Evolutionary conservation across 53 echinoderm and acorn worm genomes (phyloP), one percentile per base, ranked within the genome.

Genomic region (Actinopyga echinites): DNA sequence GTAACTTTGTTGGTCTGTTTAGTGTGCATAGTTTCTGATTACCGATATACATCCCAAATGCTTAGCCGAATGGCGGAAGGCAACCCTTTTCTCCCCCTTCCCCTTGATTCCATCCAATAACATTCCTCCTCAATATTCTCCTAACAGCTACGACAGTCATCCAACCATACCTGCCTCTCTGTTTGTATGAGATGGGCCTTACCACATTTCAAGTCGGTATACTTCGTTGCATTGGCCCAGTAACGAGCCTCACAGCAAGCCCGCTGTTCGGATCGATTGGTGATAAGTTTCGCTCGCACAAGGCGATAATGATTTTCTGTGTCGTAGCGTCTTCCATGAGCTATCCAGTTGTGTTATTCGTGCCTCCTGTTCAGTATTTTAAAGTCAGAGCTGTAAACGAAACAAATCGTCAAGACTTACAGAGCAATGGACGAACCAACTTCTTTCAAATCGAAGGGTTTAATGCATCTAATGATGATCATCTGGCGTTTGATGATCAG

Each of bases 251-350:
- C 71, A 19, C 89, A 1, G 64, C 83, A 30, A 86, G 88, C 43
- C 93, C 93, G 1, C 7, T 91, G 24, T 90, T 88, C 83, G 93
- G 93, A 1, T 67, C 75, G 8, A 31, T 91, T 26, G 88, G 88
- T 5, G 93, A 93, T 79, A 93, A 83, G 19, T 85, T 65, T 84
- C 86, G 88, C 73, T 79, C 78, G 35, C 93, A 91, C 56, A 88
- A 80, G 35, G 55, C 79, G 20, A 30, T 91, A 23, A 65, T 93
- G 65, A 31, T 86, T 28, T 30, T 86, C 15, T 64, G 80, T 26
- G 21, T 82, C 15, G 19, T 84, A 15, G 89, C 78, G 6, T 82
- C 89, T 10, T 52, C 57, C 19, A n/a, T 92, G 28, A 74, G 85
- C 43, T 66, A 45, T 38, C 84, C 89, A 32, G 13, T 83, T 30